A percentile compares a stretch with the other conserved stretches of the same genome.
phyloP scores from a whole-genome alignment of 2,113 vertebrate species.

The Ascaphus truei region DNA sequence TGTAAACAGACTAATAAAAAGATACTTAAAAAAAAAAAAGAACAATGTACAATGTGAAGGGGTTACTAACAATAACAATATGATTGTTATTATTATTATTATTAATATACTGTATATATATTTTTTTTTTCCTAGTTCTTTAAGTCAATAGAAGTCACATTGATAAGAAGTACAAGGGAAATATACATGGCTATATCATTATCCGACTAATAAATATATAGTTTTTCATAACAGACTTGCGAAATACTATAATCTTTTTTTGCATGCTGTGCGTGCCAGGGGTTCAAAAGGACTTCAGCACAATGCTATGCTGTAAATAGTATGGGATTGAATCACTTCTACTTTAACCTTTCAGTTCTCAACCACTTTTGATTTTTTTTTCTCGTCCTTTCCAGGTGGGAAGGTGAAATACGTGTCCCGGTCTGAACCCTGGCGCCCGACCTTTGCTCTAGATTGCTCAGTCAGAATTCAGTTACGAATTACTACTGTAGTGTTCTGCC shows the following conservation, averaged over 20 bases:
- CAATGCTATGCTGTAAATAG: constrained; percentile 56
- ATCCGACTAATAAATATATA: not conserved
- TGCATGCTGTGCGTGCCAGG: constrained; percentile 12
- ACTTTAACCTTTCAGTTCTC: constrained; percentile 50
- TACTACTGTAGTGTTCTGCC: constrained; percentile 51
- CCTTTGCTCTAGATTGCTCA: constrained; percentile 51
- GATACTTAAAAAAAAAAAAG: too few relatives aligned
- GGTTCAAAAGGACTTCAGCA: constrained; percentile 49
- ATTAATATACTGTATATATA: too few relatives aligned
- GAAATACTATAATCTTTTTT: not conserved
- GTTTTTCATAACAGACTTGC: constrained; percentile 30
- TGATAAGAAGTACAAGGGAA: constrained; percentile 11
- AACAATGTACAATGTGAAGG: too few relatives aligned
- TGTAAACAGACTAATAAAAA: too few relatives aligned
- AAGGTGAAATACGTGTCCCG: constrained; percentile 53
- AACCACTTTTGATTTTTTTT: constrained; percentile 44
- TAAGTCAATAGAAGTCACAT: not conserved
- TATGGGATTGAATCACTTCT: constrained; percentile 52
- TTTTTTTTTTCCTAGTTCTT: not conserved
- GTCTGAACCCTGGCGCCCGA: constrained; percentile 45
- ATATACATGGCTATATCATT: constrained; percentile 16
- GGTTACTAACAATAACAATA: too few relatives aligned
- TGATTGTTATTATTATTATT: too few relatives aligned
- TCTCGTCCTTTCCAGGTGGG: constrained; percentile 36
- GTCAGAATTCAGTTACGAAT: constrained; percentile 51